Conservation (phyloP, 2,888 invertebrate genomes). For the Drosophila macrospina region DNA sequence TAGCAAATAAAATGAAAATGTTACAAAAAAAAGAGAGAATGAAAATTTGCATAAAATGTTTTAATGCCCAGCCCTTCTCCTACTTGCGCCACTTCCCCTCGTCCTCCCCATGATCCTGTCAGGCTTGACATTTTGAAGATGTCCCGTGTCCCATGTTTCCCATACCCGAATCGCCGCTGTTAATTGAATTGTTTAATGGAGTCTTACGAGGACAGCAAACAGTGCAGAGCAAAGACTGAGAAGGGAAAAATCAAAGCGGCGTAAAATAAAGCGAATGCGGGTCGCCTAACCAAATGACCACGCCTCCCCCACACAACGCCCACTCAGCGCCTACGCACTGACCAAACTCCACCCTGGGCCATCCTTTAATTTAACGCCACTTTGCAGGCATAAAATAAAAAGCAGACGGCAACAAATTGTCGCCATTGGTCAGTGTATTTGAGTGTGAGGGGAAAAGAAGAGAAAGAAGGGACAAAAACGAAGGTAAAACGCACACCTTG, state of each 20-base stretch:
- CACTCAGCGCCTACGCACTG: not conserved
- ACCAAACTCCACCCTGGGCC: constrained; percentile 5
- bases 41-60: constrained; percentile 76
- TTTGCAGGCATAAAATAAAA: constrained; percentile 64
- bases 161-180: constrained; percentile 28
- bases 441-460: constrained; percentile 2
- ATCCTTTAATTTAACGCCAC: constrained; percentile 77
- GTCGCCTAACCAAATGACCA: constrained; percentile 50
- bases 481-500: constrained; percentile 63
- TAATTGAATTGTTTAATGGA: constrained; percentile 82
- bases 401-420: constrained; percentile 65
- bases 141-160: constrained; percentile 43
- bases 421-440: constrained; percentile 56
- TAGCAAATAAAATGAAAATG: constrained; percentile 41
- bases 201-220: constrained; percentile 58
- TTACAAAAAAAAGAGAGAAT: constrained; percentile 11
- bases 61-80: constrained; percentile 51
- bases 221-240: constrained; percentile 11
- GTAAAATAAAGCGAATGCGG: constrained; percentile 75
- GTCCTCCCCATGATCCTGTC: constrained; percentile 11
- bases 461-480: constrained; percentile 6
- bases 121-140: constrained; percentile 72
- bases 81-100: not conserved
- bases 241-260: constrained; percentile 69
- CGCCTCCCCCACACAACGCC: constrained; percentile 1